phyloP scores from a whole-genome alignment of 1,140 invertebrate genomes.

The Megathymus violae region DNA sequence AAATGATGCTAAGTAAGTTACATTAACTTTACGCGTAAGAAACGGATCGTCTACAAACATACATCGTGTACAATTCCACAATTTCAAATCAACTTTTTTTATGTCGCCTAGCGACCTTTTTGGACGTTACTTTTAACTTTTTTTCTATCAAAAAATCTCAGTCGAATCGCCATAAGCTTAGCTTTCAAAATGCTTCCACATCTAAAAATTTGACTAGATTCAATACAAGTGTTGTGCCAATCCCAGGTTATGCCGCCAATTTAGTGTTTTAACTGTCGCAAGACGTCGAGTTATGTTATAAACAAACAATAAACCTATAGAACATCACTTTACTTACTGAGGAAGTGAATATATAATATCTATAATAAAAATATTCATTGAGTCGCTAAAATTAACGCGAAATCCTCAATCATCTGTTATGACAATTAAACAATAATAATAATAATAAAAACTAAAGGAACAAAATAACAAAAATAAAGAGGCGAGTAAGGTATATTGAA shows the following conservation, averaged over 20 bases:
- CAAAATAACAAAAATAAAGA: constrained; percentile 81
- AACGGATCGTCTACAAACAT: constrained; percentile 60
- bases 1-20: constrained; percentile 67
- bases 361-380: constrained; percentile 69
- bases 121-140: constrained; percentile 72
- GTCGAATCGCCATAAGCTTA: constrained; percentile 72
- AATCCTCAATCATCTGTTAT: constrained; percentile 60
- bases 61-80: constrained; percentile 77
- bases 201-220: constrained; percentile 82
- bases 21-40: constrained; percentile 67
- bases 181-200: constrained; percentile 58
- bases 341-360: constrained; percentile 74
- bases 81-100: constrained; percentile 75
- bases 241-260: constrained; percentile 62
- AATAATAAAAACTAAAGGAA: constrained; percentile 81
- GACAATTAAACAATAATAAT: constrained; percentile 74
- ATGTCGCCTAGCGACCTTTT: constrained; percentile 74
- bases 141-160: constrained; percentile 70
- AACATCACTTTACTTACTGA: constrained; percentile 72
- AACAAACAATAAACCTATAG: constrained; percentile 48
- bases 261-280: constrained; percentile 37
- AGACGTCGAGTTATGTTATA: constrained; percentile 45
- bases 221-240: constrained; percentile 75
- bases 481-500: constrained; percentile 79
- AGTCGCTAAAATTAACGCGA: constrained; percentile 61